Base-by-base conservation (phyloP, 2,797 vertebrate genomes). In the Platalea minor region DNA sequence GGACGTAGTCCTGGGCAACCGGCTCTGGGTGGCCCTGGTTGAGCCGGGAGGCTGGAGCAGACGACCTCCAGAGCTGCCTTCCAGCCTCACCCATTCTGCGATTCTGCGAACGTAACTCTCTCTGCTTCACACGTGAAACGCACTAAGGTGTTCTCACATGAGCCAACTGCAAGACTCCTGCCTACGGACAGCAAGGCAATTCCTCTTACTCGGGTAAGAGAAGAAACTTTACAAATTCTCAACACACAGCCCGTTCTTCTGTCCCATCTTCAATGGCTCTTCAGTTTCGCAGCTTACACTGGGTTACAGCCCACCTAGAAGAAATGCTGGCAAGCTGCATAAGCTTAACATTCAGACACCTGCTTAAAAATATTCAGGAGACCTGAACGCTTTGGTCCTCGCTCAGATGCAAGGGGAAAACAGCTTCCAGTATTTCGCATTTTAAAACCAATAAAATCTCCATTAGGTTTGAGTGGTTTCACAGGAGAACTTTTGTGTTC, bases 51-150 rank as follows among this genome's bases (percentile, higher is more conserved):
- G 35, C 17, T 85, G 84, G 82, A 65, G 29, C 29, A 33, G 37
- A 35, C 31, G 37, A 78, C 6, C 10, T 67, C 50, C 33, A 68
- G 57, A 68, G 33, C 11, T 60, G 26, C 61, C 46, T 69, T 85
- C 61, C 70, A 88, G 43, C 23, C 53, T 67, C 46, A 41, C 33
- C 17, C 39, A 8, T 25, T 31, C 39, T 28, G 37, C 19, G 64
- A 33, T 28, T 35, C n/a, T 65, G n/a, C 45, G 76, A 39, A 46
- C 2, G 9, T 24, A 39, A 59, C 23, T 11, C 13, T 9, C 35
- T 54, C 67, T 60, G 67, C 21, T 50, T n/a, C 53, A 50, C 25
- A 29, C 0, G 3, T 5, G 54, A 33, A 78, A 31, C 0, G 1
- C 53, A 39, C n/a, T 2, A 8, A 51, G 31, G 20, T 6, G 2